Conservation (phyloP, 53 echinoderm and acorn worm genomes). For the Astropecten irregularis region DNA sequence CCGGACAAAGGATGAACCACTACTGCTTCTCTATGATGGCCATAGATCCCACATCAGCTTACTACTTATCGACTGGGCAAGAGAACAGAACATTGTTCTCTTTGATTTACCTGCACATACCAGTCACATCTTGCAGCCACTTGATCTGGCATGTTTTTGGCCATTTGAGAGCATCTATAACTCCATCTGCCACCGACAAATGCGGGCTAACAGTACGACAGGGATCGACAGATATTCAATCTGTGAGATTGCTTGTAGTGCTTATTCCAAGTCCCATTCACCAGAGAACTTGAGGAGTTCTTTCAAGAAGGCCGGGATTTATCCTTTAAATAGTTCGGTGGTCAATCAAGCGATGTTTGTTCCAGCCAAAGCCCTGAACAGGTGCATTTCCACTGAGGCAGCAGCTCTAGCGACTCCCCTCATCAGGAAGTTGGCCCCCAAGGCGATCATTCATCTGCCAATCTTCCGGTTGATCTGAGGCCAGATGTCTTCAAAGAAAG, state of each 20-base stretch:
- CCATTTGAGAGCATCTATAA: constrained; percentile 31
- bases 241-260: constrained; percentile 28
- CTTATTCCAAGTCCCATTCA: constrained; percentile 17
- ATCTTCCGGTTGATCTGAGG: too few relatives aligned
- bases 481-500: background rate
- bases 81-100: constrained; percentile 8
- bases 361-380: too few relatives aligned
- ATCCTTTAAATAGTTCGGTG: background rate
- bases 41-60: constrained; percentile 15
- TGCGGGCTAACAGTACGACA: background rate
- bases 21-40: constrained; percentile 24
- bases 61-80: constrained; percentile 26
- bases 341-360: too few relatives aligned
- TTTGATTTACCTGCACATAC: constrained; percentile 34
- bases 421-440: background rate
- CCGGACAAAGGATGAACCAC: background rate
- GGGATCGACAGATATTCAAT: constrained; percentile 2
- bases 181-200: background rate
- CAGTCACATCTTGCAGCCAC: constrained; percentile 30
- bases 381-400: too few relatives aligned
- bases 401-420: background rate
- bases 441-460: background rate
- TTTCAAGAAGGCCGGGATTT: constrained; percentile 7
- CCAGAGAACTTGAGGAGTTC: background rate
- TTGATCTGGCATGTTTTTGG: constrained; percentile 40